These are phyloP conservation scores for Geophilus truncorum DNA, from an alignment of 2,888 invertebrate genomes.

Conservation along the genomic window DNA sequence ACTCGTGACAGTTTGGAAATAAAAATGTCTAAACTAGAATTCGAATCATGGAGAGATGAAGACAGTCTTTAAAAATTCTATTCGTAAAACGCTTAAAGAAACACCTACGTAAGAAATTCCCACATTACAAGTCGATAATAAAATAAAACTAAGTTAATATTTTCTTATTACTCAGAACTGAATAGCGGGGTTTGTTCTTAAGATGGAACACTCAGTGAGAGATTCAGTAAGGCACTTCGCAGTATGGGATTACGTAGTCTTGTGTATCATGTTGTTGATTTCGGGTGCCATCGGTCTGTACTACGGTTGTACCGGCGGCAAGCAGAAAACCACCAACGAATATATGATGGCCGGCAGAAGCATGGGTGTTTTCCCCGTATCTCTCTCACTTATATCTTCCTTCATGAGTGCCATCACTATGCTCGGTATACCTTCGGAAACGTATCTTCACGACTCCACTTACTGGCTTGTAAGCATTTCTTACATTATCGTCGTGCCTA, in stretches of 20 bases:
- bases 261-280: constrained; percentile 67
- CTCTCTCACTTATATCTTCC: constrained; percentile 69
- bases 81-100: no score
- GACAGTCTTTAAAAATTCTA: no score
- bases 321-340: constrained; percentile 68
- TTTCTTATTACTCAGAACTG: no score
- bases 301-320: constrained; percentile 70
- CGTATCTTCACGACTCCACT: constrained; percentile 80
- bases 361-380: constrained; percentile 82
- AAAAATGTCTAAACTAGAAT: no score
- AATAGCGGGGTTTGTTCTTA: no score
- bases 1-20: no score
- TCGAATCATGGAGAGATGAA: no score
- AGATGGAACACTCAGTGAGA: neutral
- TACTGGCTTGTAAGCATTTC: constrained; percentile 52
- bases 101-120: no score
- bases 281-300: constrained; percentile 79
- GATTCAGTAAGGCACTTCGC: neutral
- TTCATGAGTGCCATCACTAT: constrained; percentile 88
- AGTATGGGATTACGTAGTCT: constrained; percentile 63
- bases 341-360: constrained; percentile 67
- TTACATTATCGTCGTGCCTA: constrained; percentile 46
- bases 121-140: no score
- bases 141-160: no score
- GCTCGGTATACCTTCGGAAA: constrained; percentile 84